Conservation (phyloP, 2,797 vertebrate genomes). For the Sphenodon punctatus region DNA sequence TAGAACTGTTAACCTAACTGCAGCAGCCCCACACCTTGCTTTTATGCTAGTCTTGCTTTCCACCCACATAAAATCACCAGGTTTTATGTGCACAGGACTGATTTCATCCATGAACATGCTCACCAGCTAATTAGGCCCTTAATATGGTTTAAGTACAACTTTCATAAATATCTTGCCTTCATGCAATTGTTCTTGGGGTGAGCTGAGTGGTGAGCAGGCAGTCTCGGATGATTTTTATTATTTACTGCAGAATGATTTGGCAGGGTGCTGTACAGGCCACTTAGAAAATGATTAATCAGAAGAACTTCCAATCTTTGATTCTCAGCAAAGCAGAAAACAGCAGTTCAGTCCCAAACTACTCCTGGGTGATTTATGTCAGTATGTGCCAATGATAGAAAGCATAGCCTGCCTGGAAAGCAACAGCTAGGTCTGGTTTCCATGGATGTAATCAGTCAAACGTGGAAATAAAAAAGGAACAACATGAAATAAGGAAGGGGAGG, state of each 20-base stretch:
- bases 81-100: background rate
- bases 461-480: slow-evolving; percentile 58
- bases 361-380: slow-evolving; percentile 76
- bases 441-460: slow-evolving; percentile 70
- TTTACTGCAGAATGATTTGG: slow-evolving; percentile 76
- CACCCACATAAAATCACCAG: background rate
- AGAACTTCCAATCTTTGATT: slow-evolving; percentile 77
- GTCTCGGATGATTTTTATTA: slow-evolving; percentile 63
- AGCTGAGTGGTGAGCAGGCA: slow-evolving; percentile 45
- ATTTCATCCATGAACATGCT: background rate
- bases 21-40: too few species aligned
- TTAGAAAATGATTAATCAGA: slow-evolving; percentile 78
- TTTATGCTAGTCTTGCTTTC: too few species aligned
- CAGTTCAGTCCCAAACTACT: slow-evolving; percentile 65
- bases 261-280: slow-evolving; percentile 66
- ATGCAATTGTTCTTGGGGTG: slow-evolving; percentile 30
- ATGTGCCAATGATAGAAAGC: slow-evolving; percentile 82
- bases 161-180: slow-evolving; percentile 57
- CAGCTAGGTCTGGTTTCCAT: slow-evolving; percentile 75
- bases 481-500: slow-evolving; percentile 63
- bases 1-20: too few species aligned
- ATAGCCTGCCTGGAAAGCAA: slow-evolving; percentile 75
- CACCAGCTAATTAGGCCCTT: too few species aligned
- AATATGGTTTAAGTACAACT: background rate
- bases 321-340: slow-evolving; percentile 79